These are phyloP conservation scores for Gallinago media DNA, from an alignment of 2,113 vertebrate genomes.

Conservation along the genomic window DNA sequence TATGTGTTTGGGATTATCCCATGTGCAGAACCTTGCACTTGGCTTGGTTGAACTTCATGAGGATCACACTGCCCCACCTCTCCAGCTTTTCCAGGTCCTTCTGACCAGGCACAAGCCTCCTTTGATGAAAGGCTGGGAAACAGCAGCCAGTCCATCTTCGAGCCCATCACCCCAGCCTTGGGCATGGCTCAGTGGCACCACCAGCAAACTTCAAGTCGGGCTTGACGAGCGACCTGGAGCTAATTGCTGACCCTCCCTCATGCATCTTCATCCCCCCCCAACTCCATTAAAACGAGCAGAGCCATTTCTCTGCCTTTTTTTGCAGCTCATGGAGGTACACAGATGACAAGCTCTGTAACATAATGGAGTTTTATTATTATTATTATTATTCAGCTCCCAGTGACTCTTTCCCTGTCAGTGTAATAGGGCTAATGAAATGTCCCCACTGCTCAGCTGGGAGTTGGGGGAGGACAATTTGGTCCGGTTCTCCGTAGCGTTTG, in stretches of 20 bases:
- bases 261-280: neutral
- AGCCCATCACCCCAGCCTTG: neutral
- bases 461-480: slow-evolving; percentile 33
- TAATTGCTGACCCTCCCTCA: neutral
- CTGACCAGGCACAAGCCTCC: neutral
- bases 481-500: neutral
- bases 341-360: neutral
- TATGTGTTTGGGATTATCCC: neutral
- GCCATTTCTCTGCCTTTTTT: neutral
- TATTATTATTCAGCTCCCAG: slow-evolving; percentile 55
- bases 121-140: neutral
- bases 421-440: slow-evolving; percentile 48
- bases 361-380: slow-evolving; percentile 51
- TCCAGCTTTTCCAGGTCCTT: neutral
- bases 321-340: neutral
- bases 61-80: neutral
- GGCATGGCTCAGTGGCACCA: neutral
- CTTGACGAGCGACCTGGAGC: neutral
- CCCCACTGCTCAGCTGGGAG: neutral
- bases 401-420: slow-evolving; percentile 8
- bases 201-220: neutral
- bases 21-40: neutral
- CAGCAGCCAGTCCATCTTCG: neutral
- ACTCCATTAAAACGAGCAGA: neutral
- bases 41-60: neutral